Conservation (phyloP, 2,113 vertebrate species). For the Perca schrenkii region DNA sequence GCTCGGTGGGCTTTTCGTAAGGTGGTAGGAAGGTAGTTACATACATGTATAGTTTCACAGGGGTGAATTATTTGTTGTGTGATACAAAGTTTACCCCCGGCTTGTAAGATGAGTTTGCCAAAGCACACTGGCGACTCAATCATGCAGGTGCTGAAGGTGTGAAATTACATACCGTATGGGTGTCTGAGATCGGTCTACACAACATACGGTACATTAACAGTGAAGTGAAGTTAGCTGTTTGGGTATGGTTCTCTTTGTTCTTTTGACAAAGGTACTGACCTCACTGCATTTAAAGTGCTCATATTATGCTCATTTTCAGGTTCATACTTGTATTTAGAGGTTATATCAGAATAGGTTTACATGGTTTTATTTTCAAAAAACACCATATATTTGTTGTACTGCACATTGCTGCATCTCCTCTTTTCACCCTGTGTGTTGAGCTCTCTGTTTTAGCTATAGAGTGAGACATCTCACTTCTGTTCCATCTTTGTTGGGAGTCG, state of each 20-base stretch:
- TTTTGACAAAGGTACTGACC: background rate
- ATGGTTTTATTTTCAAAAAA: no score
- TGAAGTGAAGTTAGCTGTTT: accelerated
- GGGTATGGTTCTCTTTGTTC: background rate
- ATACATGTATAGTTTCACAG: constrained; percentile 1
- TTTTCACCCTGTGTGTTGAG: no score
- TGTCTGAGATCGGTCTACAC: background rate
- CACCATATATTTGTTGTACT: no score
- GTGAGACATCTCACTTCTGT: no score
- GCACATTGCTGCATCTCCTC: no score
- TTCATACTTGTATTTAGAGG: no score
- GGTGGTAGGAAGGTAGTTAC: background rate
- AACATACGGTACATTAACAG: background rate
- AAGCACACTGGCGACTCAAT: background rate
- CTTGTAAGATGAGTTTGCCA: constrained; percentile 20
- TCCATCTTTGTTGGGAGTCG: no score
- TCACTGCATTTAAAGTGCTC: background rate
- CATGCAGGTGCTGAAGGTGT: constrained; percentile 2
- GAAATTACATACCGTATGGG: background rate
- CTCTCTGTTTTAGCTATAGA: no score
- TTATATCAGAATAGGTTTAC: no score
- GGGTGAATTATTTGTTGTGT: constrained; percentile 17
- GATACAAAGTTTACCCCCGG: constrained; percentile 6
- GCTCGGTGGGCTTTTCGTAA: constrained; percentile 6
- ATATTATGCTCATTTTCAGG: no score